phyloP scores from a whole-genome alignment of 2,113 vertebrate genomes.

The Phyllopteryx taeniolatus region DNA sequence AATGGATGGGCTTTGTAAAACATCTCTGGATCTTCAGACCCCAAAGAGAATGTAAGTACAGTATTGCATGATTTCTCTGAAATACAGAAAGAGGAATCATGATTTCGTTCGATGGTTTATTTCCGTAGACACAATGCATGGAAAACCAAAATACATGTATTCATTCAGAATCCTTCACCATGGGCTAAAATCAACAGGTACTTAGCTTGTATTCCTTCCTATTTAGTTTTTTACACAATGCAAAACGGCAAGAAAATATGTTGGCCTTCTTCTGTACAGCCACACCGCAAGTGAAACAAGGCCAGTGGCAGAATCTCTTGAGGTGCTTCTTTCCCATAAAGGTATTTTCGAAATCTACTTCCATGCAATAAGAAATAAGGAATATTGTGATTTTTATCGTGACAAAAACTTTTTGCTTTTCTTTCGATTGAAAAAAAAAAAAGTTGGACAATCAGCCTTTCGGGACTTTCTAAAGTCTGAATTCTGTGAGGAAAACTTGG shows the following conservation, averaged over 20 bases:
- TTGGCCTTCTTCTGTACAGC: conserved; percentile 48
- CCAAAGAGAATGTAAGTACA: conserved; percentile 41
- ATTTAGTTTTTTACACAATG: neutral
- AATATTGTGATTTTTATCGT: conserved; percentile 23
- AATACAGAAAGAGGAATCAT: neutral
- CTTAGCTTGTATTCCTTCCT: neutral
- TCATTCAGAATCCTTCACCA: conserved; percentile 27
- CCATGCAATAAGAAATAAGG: conserved; percentile 19
- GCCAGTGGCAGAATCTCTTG: conserved; percentile 77
- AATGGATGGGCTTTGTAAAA: conserved; percentile 15
- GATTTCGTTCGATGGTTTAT: neutral
- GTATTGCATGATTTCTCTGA: conserved; percentile 10
- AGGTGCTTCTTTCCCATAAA: conserved; percentile 80
- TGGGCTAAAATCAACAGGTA: conserved; percentile 35
- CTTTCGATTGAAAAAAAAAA: neutral
- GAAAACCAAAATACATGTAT: conserved; percentile 41
- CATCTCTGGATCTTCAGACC: conserved; percentile 10
- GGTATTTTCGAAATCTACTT: conserved; percentile 70
- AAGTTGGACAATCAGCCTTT: conserved; percentile 57
- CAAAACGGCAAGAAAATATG: conserved; percentile 7
- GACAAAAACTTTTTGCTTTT: conserved; percentile 11
- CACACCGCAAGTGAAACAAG: conserved; percentile 75
- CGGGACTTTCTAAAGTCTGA: conserved; percentile 59
- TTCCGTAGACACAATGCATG: conserved; percentile 29
- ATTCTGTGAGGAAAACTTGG: conserved; percentile 68